Percentiles rank a stretch among this genome's conserved stretches.
These are phyloP conservation scores for Brachionus sp. DNA, from an alignment of 1,140 invertebrate species.

Conservation along the genomic window DNA sequence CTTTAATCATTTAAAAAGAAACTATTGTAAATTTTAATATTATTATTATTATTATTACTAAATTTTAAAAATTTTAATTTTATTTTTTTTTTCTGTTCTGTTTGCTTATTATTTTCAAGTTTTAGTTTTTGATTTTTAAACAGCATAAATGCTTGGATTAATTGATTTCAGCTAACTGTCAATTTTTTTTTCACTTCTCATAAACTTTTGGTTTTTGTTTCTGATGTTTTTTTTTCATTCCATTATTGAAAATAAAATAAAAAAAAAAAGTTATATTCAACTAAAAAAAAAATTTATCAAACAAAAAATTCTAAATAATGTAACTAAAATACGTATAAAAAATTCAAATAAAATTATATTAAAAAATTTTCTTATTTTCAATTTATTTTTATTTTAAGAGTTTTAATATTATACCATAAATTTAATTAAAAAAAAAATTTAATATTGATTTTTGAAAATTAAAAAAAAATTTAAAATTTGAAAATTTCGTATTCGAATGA, in stretches of 20 bases:
- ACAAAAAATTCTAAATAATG: neutral
- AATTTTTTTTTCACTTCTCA: neutral
- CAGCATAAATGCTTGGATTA: neutral
- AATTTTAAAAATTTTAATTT: neutral
- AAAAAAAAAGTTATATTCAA: neutral
- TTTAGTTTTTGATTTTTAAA: slow-evolving; percentile 8
- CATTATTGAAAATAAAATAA: slow-evolving; percentile 26
- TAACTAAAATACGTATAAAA: neutral
- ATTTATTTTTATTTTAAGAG: too few species aligned
- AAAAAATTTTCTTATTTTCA: neutral
- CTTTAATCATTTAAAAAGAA: neutral
- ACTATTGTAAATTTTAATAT: slow-evolving; percentile 11
- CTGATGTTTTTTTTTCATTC: slow-evolving; percentile 38
- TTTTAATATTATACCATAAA: too few species aligned
- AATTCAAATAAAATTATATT: neutral
- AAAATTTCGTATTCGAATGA: too few species aligned
- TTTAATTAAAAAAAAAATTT: too few species aligned
- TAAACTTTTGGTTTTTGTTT: neutral
- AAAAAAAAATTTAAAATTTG: too few species aligned
- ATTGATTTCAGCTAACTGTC: neutral
- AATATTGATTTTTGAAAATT: too few species aligned
- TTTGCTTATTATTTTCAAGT: neutral
- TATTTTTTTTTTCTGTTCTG: neutral
- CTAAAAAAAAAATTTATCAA: neutral
- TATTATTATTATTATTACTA: neutral